Base-by-base conservation (phyloP, 1,140 invertebrate species). In the Zaprionus ghesquierei region DNA sequence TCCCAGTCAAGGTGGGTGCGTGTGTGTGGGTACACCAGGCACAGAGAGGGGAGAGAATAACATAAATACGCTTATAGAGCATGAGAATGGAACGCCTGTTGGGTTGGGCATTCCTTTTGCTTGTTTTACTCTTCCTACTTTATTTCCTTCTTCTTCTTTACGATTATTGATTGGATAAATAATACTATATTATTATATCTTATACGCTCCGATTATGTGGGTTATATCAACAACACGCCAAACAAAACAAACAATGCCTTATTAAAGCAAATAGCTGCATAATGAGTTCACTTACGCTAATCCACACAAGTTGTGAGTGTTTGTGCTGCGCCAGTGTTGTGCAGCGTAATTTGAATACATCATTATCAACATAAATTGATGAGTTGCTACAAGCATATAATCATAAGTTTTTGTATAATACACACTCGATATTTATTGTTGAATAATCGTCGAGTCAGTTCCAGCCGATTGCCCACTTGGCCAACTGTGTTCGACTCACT, bases 391-490 rank as follows among this genome's bases (percentile, higher is more conserved):
- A n/a, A n/a, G n/a, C n/a, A n/a, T n/a, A 31, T 49, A 41, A 12
- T 41, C 44, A 18, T 60, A 49, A 3, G 38, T 15, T 41, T 41
- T 15, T 15, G n/a, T 50, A n/a, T 58, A 58, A 58, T 61, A 51
- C 4, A 51, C 5, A 13, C 20, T 61, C 59, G 22, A 61, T 51
- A 41, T 51, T 56, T 27, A 55, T 70, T 71, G 53, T 65, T 65
- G 51, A 15, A 56, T 65, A 56, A 65, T 65, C 56, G 3, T 12
- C 6, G 35, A 41, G 29, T n/a, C 53, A 60, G 58, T 62, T 62
- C 49, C 65, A 69, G 22, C 13, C 54, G 54, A 71, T 59, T 66
- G 54, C 44, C 62, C 61, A 58, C 44, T 56, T 53, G 35, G 51
- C 29, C 27, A 54, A 18, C 33, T 54, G 22, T 54, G 22, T 18